Evolutionary conservation across 2,888 invertebrate species (phyloP), one percentile per base, ranked within the genome.

Genomic region (Drosophila pseudotakahashii): DNA sequence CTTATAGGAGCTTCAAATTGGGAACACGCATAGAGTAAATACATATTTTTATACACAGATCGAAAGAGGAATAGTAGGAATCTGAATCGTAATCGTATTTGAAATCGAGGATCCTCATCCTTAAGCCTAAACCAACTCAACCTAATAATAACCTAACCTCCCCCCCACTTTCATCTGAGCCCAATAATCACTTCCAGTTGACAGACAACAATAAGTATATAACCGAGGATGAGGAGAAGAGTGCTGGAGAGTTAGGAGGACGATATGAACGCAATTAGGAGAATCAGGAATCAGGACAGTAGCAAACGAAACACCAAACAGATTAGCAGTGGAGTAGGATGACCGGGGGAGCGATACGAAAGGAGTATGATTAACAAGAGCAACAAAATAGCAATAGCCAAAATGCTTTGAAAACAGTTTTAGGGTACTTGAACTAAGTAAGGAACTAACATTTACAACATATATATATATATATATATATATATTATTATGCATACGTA

Each of bases 1-100:
- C 81, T 81, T 81, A 81, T 81, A 81, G 81, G 81, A 81, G 81
- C 79, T 84, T 63, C 45, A 76, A 81, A 79, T 73, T 81, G 76
- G 79, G 84, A 84, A 79, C 75, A 69, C 50, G 47, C 54, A 50
- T 42, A 54, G 37, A 48, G 42, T 63, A 50, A 58, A 47, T 44
- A 67, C 51, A 52, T 71, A 55, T 51, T 61, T 67, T 71, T 62
- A 74, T 62, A 58, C 58, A 54, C 44, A 37, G 16, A 37, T 36
- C 45, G 32, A 42, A 61, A 32, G 45, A 39, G 45, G 63, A 41
- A 64, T 44, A 13, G 16, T 48, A 7, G 16, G 34, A 34, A 48
- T 32, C 48, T 32, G 32, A 48, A 48, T 6, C 45, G 14, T 6
- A 47, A 47, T 30, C 47, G 30, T 1, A 48, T 11, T 19, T 32